Evolutionary conservation across 2,113 vertebrate species (phyloP), one percentile per base, ranked within the genome.

Genomic region (Charadrius vociferus): DNA sequence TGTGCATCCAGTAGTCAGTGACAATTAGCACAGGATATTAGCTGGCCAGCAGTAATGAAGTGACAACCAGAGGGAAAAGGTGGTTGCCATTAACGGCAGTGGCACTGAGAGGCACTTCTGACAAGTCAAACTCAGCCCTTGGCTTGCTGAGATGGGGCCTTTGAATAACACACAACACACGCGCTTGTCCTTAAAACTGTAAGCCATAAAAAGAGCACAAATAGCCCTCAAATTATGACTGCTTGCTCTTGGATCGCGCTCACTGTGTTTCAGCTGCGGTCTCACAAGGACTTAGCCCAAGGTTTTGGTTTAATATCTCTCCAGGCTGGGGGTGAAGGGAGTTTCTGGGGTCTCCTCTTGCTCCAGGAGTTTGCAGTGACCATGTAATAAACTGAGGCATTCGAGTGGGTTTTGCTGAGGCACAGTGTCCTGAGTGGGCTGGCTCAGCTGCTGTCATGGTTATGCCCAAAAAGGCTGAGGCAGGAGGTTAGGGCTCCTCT

Each of bases 371-470:
- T 83, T 49, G 24, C 37, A 83, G 34, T 53, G 30, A 32, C 15
- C 30, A 3, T 22, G 26, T 22, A 61, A 65, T 16, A 36, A 79
- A 56, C 6, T 2, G 39, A 62, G 9, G 36, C 18, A 29, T 66
- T 61, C 61, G 45, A 36, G 47, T 14, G 26, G 24, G 19, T 37
- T 84, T 81, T 87, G 20, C 32, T 39, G 49, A 70, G 50, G 58
- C 12, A 6, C 30, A 37, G 55, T 4, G 2, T 53, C 50, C 3
- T 0, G 3, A 39, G 21, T 2, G 3, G 23, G 55, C 71, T 56
- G n/a, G 27, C 62, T 81, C 34, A 37, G 78, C 41, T 67, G 15
- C 16, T 49, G 0, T 20, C 13, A 5, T 2, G 29, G 24, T 29
- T 58, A 5, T 61, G 30, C 30, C 47, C 49, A 29, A 3, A 0